Conservation (phyloP, 2,888 invertebrate species). For the Loripinus fragilis region DNA sequence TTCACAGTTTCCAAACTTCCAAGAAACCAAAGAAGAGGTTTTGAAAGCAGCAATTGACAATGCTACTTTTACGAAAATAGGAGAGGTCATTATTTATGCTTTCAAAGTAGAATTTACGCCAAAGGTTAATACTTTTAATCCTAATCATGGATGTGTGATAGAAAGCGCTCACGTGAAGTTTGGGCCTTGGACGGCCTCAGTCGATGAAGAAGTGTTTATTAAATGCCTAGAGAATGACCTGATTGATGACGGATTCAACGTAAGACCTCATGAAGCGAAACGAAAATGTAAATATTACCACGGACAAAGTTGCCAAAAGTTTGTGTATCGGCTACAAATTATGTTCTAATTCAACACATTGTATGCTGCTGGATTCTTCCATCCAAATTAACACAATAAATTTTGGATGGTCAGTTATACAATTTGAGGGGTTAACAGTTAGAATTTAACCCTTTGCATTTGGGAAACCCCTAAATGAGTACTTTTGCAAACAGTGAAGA, state of each 20-base stretch:
- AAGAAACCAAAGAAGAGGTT: conserved; percentile 71
- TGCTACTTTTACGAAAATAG: conserved; percentile 73
- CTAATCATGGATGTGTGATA: conserved; percentile 78
- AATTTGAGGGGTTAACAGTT: no score
- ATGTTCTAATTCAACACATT: conserved; percentile 61
- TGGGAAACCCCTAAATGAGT: no score
- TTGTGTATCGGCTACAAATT: conserved; percentile 72
- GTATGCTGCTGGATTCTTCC: no score
- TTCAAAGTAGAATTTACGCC: conserved; percentile 77
- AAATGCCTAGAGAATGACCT: conserved; percentile 77
- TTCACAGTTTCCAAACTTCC: conserved; percentile 79
- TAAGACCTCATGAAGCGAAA: conserved; percentile 77
- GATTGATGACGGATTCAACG: conserved; percentile 76
- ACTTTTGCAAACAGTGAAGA: no score
- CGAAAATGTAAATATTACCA: conserved; percentile 80
- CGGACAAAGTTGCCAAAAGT: conserved; percentile 80
- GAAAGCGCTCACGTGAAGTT: conserved; percentile 77
- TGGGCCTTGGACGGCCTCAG: conserved; percentile 79
- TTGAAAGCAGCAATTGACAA: conserved; percentile 78
- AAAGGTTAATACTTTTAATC: conserved; percentile 75
- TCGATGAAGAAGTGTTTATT: conserved; percentile 79
- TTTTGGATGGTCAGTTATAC: no score
- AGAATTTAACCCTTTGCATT: no score
- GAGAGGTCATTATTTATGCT: conserved; percentile 78
- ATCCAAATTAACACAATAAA: no score